Base-by-base conservation (phyloP, 1,140 invertebrate species). In the Atta texana region DNA sequence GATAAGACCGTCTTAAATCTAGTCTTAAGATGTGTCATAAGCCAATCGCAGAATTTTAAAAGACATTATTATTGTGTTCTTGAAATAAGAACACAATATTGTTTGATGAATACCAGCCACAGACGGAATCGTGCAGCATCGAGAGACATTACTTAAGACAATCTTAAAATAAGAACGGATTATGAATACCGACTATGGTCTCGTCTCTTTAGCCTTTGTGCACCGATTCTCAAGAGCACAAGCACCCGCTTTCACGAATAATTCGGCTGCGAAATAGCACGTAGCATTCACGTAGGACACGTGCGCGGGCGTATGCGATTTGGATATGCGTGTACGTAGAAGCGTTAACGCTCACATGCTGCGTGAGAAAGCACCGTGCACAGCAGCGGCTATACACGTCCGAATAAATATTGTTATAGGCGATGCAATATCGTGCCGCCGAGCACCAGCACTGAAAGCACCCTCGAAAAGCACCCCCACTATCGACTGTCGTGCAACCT, bases 391-490 rank as follows among this genome's bases (percentile, higher is more conserved):
- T 86, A 59, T 69, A 76, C 86, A 87, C 69, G 55, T 85, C 21
- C 87, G 76, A 81, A 82, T 89, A 86, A 91, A 76, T 85, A 84
- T 86, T 80, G 68, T 80, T 75, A 86, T 81, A 80, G 66, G 74
- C 76, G 61, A 90, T 72, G 81, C 84, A 80, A 88, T 93, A 91
- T 92, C 92, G 93, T 93, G 92, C 90, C 93, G 92, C 87, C 91
- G 89, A 94, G 93, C 93, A 95, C 93, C 92, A 90, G 93, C 93
- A 94, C 94, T 92, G 91, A 93, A 88, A 94, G 93, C 93, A 94
- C 93, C 91, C 91, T 90, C 91, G 91, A 92, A 89, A 85, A 90
- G 90, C 93, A 93, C 94, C 92, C 88, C 90, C 91, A 89, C 90
- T 91, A 86, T 90, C 92, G 92, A 92, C 77, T 93, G 90, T 91